These are phyloP conservation scores for Silurus meridionalis DNA, from an alignment of 2,113 vertebrate species.

Conservation along the genomic window DNA sequence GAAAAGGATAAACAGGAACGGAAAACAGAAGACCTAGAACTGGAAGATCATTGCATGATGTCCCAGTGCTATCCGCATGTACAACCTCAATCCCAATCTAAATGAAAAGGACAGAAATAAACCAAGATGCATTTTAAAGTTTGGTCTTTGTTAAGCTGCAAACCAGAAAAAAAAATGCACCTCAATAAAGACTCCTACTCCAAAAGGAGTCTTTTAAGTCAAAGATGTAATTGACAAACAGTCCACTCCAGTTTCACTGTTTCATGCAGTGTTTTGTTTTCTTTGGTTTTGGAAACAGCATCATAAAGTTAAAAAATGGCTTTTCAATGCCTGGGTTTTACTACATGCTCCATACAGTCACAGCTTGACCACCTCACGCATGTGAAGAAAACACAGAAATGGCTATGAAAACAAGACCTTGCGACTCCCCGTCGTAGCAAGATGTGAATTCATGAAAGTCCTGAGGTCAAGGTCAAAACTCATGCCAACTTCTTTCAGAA, in stretches of 20 bases:
- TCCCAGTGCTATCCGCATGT: conserved; percentile 13
- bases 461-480: not conserved
- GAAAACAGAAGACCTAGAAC: conserved; percentile 18
- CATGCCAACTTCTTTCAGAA: not conserved
- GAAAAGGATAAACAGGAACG: conserved; percentile 12
- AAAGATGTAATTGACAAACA: not conserved
- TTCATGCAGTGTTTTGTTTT: not conserved
- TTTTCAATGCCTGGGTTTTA: not conserved
- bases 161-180: conserved; percentile 27
- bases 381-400: conserved; percentile 1
- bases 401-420: not conserved
- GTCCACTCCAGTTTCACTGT: not conserved
- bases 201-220: not conserved
- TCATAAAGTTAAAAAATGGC: conserved; percentile 15
- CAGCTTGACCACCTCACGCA: not conserved
- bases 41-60: conserved; percentile 12
- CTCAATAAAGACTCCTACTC: not conserved
- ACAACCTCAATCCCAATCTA: not conserved
- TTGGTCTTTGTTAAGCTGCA: not conserved
- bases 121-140: not conserved
- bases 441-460: conserved; percentile 11
- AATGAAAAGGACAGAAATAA: not conserved
- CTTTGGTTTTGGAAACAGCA: not conserved
- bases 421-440: not conserved
- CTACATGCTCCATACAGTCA: conserved; percentile 3